Conservation (phyloP, 1,140 invertebrate species). For the Galleria mellonella region DNA sequence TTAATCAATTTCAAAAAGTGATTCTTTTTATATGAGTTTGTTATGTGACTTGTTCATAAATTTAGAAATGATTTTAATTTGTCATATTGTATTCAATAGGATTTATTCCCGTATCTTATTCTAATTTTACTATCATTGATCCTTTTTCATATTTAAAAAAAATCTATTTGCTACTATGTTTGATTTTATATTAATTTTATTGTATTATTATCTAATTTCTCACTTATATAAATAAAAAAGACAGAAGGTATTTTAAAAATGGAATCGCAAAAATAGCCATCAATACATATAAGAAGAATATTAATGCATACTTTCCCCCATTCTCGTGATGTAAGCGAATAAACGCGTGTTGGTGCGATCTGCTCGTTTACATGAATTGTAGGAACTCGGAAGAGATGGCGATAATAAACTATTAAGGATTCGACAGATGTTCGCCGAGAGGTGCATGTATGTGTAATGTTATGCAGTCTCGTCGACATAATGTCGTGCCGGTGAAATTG, state of each 20-base stretch:
- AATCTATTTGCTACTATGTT: no score
- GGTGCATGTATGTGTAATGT: conserved; percentile 2
- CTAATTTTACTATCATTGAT: no score
- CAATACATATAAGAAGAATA: conserved; percentile 18
- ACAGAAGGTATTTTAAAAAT: conserved; percentile 4
- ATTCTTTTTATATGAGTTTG: no score
- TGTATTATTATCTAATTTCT: neutral
- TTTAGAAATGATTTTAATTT: no score
- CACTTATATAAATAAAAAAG: neutral
- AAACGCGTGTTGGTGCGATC: conserved; percentile 43
- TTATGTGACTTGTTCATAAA: no score
- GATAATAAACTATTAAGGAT: conserved; percentile 40
- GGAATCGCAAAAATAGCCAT: neutral
- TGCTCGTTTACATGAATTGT: conserved; percentile 43
- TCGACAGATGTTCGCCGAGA: conserved; percentile 12
- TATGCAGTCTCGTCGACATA: neutral
- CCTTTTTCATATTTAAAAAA: no score
- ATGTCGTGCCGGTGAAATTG: conserved; percentile 13
- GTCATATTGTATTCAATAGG: no score
- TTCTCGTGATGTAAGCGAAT: conserved; percentile 32
- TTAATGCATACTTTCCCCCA: conserved; percentile 49
- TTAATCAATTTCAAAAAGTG: no score
- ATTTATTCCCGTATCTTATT: no score
- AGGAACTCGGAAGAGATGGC: conserved; percentile 23
- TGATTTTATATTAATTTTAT: neutral